phyloP scores from a whole-genome alignment of 2,113 vertebrate species.

The Dendrocopos noguchii region DNA sequence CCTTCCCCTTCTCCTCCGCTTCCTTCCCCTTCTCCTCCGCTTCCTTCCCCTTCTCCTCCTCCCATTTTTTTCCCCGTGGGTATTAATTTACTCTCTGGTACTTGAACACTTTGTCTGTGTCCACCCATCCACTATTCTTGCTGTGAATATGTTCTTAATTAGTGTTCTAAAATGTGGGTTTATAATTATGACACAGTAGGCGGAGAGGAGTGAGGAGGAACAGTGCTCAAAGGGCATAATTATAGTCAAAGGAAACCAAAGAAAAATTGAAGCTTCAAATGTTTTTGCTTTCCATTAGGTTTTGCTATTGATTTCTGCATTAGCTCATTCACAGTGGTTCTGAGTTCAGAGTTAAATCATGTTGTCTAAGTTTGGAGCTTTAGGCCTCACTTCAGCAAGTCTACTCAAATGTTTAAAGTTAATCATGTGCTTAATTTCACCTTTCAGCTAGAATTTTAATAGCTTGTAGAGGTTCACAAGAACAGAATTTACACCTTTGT shows the following conservation, averaged over 20 bases:
- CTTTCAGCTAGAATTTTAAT: neutral
- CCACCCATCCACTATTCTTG: neutral
- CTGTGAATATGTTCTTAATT: constrained; percentile 30
- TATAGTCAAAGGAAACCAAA: constrained; percentile 8
- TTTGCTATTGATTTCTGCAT: constrained; percentile 20
- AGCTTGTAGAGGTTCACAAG: neutral
- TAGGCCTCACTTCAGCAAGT: neutral
- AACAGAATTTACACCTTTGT: neutral
- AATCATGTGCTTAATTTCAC: neutral
- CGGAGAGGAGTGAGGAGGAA: neutral
- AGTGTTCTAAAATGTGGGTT: neutral
- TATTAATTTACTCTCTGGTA: neutral
- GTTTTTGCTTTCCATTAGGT: constrained; percentile 20
- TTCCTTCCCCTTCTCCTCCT: too few species aligned
- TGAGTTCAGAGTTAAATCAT: constrained; percentile 26
- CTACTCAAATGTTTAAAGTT: neutral
- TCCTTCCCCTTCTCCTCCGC: too few species aligned
- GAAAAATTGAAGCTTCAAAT: constrained; percentile 17
- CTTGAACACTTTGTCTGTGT: neutral
- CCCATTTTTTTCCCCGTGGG: neutral
- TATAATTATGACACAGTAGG: neutral
- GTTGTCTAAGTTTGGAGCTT: neutral
- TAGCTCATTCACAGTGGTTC: neutral
- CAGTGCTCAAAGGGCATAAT: neutral
- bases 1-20: too few species aligned